Evolutionary conservation across 2,888 invertebrate genomes (phyloP), one percentile per base, ranked within the genome.

Genomic region (Ochropacha duplaris): DNA sequence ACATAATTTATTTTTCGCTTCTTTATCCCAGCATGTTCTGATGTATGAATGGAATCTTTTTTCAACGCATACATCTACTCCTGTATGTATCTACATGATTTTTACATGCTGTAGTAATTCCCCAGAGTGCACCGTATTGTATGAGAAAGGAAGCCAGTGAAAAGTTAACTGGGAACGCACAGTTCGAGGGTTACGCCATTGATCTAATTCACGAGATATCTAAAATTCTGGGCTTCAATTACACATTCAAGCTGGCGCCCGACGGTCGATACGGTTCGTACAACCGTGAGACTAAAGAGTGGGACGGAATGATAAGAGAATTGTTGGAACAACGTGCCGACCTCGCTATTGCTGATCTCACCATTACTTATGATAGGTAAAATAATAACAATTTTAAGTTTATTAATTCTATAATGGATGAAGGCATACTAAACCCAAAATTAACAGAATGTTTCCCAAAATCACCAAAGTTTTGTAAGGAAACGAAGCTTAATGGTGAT

Each of bases 301-400:
- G 98, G 97, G 97, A 97, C 81, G 97, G 97, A 57, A 97, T 97
- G 96, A 97, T 98, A 78, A 94, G 96, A 74, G 97, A 98, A 83
- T 93, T 98, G 58, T 89, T 98, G 68, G 97, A 97, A 84, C 97
- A 97, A 87, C 96, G 97, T 79, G 98, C 98, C 12, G 99, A 99
- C 88, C 93, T 99, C 68, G 99, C 99, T 0, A 97, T 99, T 54
- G 99, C 99, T 11, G 99, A 99, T 89, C 94, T 99, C 57, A 99
- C 99, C 31, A 99, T 99, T 72, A 99, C 98, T 24, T 99, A 98
- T 86, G 97, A 98, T 84, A 95, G 99, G 81, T 98, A 98, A 83
- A 55, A 28, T 57, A 58, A 50, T 22, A 58, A 57, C 59, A 60
- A 51, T 3, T 44, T 19, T 16, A 49, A 50, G 59, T 58, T 52